Evolutionary conservation across 2,113 vertebrate species (phyloP), one percentile per base, ranked within the genome.

Genomic region (Bubo blakistoni): DNA sequence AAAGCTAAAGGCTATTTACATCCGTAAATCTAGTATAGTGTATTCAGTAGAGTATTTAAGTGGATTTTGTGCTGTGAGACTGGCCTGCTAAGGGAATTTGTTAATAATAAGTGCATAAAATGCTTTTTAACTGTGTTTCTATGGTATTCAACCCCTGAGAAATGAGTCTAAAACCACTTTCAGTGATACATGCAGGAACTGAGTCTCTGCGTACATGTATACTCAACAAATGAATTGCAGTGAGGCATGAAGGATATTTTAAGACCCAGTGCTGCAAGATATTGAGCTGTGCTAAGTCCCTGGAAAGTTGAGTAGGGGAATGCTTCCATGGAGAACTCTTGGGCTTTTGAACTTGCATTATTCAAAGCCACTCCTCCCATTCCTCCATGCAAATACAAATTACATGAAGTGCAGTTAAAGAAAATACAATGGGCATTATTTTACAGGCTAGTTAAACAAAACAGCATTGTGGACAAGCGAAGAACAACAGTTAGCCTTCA

Each of bases 171-270:
- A 95, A 87, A 79, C 49, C 40, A 62, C 52, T 96, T 87, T 38
- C 40, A 76, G 61, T 79, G 40, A 46, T 86, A 89, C 8, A 30
- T 84, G 36, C 71, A 10, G 52, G 58, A 82, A 58, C 19, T n/a
- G 73, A 81, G 62, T 54, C 66, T 86, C 78, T 16, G 7, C 72
- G 52, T 79, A 66, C 46, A 32, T 29, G 51, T 18, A 40, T 38
- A 81, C 36, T 63, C 49, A 77, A 87, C 61, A 81, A 90, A 85
- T 85, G 26, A 92, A 81, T 49, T 92, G 67, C 84, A 81, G n/a
- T 51, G 81, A 90, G 78, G 78, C 24, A 2, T 80, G 89, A 97
- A 91, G 27, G 78, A 59, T 96, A 79, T 94, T 96, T 88, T 90
- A 80, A 58, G 78, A 91, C 70, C 49, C 46, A 62, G 32, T 77